phyloP scores from a whole-genome alignment of 2,113 vertebrate genomes.

The Fulmarus glacialis region DNA sequence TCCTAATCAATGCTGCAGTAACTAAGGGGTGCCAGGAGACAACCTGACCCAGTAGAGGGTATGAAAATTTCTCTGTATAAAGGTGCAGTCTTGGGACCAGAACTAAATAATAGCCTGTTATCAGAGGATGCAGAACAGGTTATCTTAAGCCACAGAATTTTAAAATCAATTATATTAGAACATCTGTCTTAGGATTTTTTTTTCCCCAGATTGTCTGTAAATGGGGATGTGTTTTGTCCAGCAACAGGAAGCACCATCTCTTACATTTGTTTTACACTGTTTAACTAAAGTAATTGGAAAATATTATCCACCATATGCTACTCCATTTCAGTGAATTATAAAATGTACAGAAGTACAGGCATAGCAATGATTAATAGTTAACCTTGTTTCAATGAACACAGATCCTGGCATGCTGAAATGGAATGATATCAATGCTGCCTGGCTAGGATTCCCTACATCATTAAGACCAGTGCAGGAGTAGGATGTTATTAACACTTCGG shows the following conservation, averaged over 20 bases:
- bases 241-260: not conserved
- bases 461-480: not conserved
- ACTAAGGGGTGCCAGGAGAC: not conserved
- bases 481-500: not conserved
- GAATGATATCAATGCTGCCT: not conserved
- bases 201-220: not conserved
- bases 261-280: not conserved
- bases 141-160: not conserved
- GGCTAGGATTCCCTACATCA: not conserved
- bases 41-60: not conserved
- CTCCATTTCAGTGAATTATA: not conserved
- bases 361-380: not conserved
- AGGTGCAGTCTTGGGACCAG: not conserved
- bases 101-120: not conserved
- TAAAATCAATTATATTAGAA: not conserved
- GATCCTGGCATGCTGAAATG: not conserved
- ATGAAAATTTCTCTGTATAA: not conserved
- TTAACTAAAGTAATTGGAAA: constrained; percentile 32
- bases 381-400: not conserved
- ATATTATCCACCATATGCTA: constrained; percentile 14
- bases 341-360: not conserved
- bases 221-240: not conserved
- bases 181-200: not conserved
- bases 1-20: not conserved
- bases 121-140: not conserved